Base-by-base conservation (phyloP, 2,113 vertebrate species). In the Craseonycteris thonglongyai region DNA sequence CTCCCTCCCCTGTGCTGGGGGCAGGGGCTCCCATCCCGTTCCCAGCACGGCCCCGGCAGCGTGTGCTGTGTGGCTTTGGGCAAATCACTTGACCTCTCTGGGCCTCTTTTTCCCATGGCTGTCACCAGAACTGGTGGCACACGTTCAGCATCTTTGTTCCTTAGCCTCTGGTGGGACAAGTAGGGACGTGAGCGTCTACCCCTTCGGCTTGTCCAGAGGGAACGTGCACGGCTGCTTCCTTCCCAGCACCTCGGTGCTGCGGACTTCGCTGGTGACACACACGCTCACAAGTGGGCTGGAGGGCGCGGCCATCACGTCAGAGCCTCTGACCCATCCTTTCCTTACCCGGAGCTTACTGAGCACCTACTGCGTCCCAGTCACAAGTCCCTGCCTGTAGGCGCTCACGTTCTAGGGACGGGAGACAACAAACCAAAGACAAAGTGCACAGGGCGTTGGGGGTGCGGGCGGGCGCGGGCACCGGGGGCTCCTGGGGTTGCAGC, bases 401-500 rank as follows among this genome's bases (percentile, higher is more conserved):
- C 56, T 66, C 80, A 24, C 79, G 18, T 59, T 66, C 69, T 22
- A 38, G 30, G 9, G 26, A 56, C 6, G 11, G 54, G 63, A 78
- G 42, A 65, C 51, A 9, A 59, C 69, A 59, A 18, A 24, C 15
- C 7, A 22, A 28, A 19, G 40, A 59, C 58, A 68, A 58, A 28
- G n/a, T 22, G 5, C 3, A 7, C 5, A 2, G 15, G 0, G 2
- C 40, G 6, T 14, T 7, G 61, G 21, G 38, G 18, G 1, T 8
- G n/a, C 54, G 38, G 14, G 12, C 22, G 10, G 11, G 3, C 18
- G 16, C 8, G 14, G 69, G 12, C 11, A 33, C 38, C n/a, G 2
- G 28, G 9, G 28, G 51, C n/a, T 5, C 19, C 45, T 2, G 28
- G 56, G 3, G 56, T 51, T 19, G 26, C 2, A 38, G 45, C 6